Evolutionary conservation across 2,888 invertebrate species (phyloP), one percentile per base, ranked within the genome.

Genomic region (Mesorhabditis spiculigera): DNA sequence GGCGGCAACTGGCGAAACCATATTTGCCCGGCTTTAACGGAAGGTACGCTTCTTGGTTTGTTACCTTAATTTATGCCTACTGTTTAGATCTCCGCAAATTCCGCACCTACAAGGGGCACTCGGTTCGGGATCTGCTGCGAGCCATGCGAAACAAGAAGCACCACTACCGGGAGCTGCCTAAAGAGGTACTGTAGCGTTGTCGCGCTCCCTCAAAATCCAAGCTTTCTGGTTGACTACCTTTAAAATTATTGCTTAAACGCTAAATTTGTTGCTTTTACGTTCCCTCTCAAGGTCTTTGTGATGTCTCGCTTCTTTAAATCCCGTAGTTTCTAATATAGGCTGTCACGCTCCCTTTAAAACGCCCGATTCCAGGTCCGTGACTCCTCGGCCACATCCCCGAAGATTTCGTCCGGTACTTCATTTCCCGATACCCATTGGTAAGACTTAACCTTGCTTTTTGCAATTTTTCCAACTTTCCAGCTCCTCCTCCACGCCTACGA

Each of bases 201-300:
- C 69, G 91, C 91, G 74, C 89, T 97, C 3, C 97, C 97, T 0
- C 89, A 90, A 73, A 90, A 94, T 73, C 95, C 96, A 0, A 91
- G 92, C 78, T 91, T 91, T 70, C 98, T 95, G 88, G 91, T 93
- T 16, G 88, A 90, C 13, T 98, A 98, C 86, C 98, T 97, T 93
- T 28, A 28, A 28, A 28, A 28, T 28, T 1, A 28, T 28, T 28
- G 28, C 28, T 28, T 28, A 28, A 28, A 28, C 28, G 28, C 28
- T 28, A 28, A 28, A 28, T 28, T 28, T 28, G 28, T 1, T 28
- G 28, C 28, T 28, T 1, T 28, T 28, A 28, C 28, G 28, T 28
- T 28, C 28, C 28, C 28, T 28, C 28, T 28, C 28, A 28, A 28
- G 28, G 28, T 28, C 3, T 28, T 28, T 28, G 28, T 28, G 28